Conservation (phyloP, 1,140 invertebrate species). For the Bradynema listronoti region DNA sequence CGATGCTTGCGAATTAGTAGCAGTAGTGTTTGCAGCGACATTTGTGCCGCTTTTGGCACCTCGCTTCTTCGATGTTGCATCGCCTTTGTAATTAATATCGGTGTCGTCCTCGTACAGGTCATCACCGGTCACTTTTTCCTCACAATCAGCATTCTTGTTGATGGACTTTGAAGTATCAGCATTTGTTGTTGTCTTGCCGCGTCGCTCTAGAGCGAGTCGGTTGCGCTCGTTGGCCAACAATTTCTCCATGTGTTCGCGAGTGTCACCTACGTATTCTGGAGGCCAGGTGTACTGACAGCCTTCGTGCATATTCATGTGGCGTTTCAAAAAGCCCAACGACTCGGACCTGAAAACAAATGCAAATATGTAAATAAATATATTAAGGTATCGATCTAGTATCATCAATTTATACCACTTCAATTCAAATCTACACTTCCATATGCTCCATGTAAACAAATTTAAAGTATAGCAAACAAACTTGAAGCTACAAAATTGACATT, state of each 20-base stretch:
- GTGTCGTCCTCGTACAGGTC: too few relatives aligned
- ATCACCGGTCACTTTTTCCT: too few relatives aligned
- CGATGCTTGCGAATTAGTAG: too few relatives aligned
- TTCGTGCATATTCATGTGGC: slow-evolving; percentile 20
- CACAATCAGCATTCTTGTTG: too few relatives aligned
- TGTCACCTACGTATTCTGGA: slow-evolving; percentile 27
- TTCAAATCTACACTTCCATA: neutral
- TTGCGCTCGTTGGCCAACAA: slow-evolving; percentile 19
- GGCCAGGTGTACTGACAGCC: slow-evolving; percentile 18
- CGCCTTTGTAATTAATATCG: too few relatives aligned
- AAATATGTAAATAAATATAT: neutral
- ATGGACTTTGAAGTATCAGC: too few relatives aligned
- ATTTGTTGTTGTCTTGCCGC: too few relatives aligned
- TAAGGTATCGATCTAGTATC: neutral
- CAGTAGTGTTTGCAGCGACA: too few relatives aligned
- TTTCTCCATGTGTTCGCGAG: slow-evolving; percentile 17
- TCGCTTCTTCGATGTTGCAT: too few relatives aligned
- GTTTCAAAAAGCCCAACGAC: slow-evolving; percentile 20
- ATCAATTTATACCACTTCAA: neutral
- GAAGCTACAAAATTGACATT: slow-evolving; percentile 29
- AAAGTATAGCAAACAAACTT: slow-evolving; percentile 14
- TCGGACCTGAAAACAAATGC: slow-evolving; percentile 12
- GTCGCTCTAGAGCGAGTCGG: slow-evolving; percentile 1
- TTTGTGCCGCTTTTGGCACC: too few relatives aligned
- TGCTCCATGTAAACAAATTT: neutral